These are phyloP conservation scores for Dipus sagitta DNA, from an alignment of 2,797 vertebrate species.

Conservation along the genomic window DNA sequence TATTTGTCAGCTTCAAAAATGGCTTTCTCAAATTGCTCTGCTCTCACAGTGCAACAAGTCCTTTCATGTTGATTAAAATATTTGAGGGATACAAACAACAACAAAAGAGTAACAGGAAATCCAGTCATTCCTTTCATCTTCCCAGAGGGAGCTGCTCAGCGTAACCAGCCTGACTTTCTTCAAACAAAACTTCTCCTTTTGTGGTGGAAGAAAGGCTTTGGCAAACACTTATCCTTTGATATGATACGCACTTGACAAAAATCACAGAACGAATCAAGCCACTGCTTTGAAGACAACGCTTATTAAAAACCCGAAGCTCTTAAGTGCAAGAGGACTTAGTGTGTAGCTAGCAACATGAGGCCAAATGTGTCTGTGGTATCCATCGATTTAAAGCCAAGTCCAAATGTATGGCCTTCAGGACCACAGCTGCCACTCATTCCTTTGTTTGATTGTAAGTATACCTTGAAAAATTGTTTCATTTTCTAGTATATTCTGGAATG, in stretches of 20 bases:
- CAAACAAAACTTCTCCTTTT: conserved; percentile 87
- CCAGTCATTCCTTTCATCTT: conserved; percentile 85
- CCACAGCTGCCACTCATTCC: conserved; percentile 76
- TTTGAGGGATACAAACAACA: conserved; percentile 83
- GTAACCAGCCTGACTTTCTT: conserved; percentile 85
- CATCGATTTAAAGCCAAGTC: conserved; percentile 84
- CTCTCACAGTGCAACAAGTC: conserved; percentile 79
- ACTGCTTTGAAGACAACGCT: conserved; percentile 87
- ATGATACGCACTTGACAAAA: conserved; percentile 88
- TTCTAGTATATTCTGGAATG: conserved; percentile 55
- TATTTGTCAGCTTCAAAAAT: conserved; percentile 81
- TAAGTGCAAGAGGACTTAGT: conserved; percentile 87
- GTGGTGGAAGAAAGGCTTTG: conserved; percentile 86
- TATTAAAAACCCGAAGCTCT: conserved; percentile 86
- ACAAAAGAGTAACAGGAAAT: conserved; percentile 85
- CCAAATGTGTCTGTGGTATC: conserved; percentile 82
- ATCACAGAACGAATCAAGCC: conserved; percentile 86
- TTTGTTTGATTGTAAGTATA: conserved; percentile 72
- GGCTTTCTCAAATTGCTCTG: conserved; percentile 78
- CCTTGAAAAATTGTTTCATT: conserved; percentile 75
- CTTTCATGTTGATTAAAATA: conserved; percentile 86
- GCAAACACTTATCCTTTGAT: conserved; percentile 88
- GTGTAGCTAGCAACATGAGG: conserved; percentile 73
- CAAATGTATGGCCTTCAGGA: conserved; percentile 76
- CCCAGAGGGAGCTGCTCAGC: conserved; percentile 81